Evolutionary conservation across 2,797 vertebrate genomes (phyloP).

Genomic region (Lithobates sylvaticus): DNA sequence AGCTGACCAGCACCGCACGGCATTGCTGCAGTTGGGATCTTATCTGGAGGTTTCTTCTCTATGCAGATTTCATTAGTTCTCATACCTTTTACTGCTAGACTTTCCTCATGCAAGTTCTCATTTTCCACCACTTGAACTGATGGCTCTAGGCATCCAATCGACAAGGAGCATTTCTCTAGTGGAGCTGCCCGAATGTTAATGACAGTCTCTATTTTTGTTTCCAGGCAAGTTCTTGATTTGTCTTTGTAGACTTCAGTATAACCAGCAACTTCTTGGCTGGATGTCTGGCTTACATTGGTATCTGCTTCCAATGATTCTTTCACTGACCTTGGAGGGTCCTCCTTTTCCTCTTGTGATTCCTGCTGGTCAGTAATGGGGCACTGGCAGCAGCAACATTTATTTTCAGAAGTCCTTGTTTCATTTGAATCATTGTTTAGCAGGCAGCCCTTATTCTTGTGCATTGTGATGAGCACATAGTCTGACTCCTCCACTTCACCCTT

Average conservation of each 20-base stretch:
- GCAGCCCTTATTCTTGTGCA: slow-evolving; percentile 91
- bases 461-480: slow-evolving; percentile 94
- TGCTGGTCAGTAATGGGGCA: slow-evolving; percentile 75
- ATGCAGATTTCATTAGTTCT: slow-evolving; percentile 74
- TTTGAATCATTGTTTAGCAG: slow-evolving; percentile 81
- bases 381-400: slow-evolving; percentile 86
- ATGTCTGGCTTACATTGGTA: slow-evolving; percentile 53
- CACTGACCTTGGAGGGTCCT: slow-evolving; percentile 66
- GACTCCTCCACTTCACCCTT: slow-evolving; percentile 97
- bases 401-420: slow-evolving; percentile 79
- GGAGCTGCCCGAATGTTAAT: slow-evolving; percentile 79
- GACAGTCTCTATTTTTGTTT: slow-evolving; percentile 81
- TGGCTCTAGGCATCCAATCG: slow-evolving; percentile 68
- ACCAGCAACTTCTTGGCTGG: slow-evolving; percentile 70
- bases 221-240: slow-evolving; percentile 71
- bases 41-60: slow-evolving; percentile 93
- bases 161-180: slow-evolving; percentile 70
- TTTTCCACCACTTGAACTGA: slow-evolving; percentile 63
- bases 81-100: slow-evolving; percentile 67
- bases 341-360: slow-evolving; percentile 74
- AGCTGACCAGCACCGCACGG: slow-evolving; percentile 76
- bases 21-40: slow-evolving; percentile 76
- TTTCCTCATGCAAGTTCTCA: slow-evolving; percentile 66
- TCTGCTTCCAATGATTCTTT: slow-evolving; percentile 69
- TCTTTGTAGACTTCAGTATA: slow-evolving; percentile 73